Conservation (phyloP, 2,888 invertebrate genomes). For the Pantelozetes paolii region DNA sequence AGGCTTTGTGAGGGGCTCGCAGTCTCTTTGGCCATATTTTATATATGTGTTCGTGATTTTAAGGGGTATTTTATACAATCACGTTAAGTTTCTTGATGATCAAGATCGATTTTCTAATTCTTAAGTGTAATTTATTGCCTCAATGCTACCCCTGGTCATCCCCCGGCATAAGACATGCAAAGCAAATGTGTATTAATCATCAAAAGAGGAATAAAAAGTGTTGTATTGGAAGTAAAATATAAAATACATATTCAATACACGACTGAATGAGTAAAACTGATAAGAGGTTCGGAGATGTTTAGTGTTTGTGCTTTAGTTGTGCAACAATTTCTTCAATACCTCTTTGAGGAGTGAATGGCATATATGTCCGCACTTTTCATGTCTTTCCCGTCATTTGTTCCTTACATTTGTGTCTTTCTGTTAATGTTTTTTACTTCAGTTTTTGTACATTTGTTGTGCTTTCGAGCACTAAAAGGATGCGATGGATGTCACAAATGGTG, state of each 20-base stretch:
- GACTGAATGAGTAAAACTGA: not conserved
- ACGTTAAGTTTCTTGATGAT: no score
- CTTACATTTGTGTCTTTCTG: conserved; percentile 2
- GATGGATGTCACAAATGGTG: not conserved
- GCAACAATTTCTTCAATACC: not conserved
- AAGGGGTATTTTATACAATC: no score
- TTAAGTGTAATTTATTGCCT: no score
- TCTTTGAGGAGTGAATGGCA: not conserved
- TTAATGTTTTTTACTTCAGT: conserved; percentile 12
- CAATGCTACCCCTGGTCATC: no score
- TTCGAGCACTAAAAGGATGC: conserved; percentile 26
- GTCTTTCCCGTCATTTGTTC: conserved; percentile 9
- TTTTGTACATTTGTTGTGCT: conserved; percentile 8
- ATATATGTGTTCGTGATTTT: no score
- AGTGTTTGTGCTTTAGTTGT: not conserved
- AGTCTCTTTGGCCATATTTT: no score
- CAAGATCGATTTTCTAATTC: no score
- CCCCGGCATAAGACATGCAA: no score
- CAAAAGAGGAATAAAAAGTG: not conserved
- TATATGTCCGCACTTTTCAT: conserved; percentile 9
- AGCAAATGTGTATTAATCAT: no score
- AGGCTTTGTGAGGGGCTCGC: no score
- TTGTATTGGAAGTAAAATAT: not conserved
- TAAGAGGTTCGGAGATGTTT: not conserved
- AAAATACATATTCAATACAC: conserved; percentile 10